A percentile compares a stretch with the other conserved stretches of the same genome.
phyloP scores from a whole-genome alignment of 1,140 invertebrate genomes.

The Eriosoma lanigerum region DNA sequence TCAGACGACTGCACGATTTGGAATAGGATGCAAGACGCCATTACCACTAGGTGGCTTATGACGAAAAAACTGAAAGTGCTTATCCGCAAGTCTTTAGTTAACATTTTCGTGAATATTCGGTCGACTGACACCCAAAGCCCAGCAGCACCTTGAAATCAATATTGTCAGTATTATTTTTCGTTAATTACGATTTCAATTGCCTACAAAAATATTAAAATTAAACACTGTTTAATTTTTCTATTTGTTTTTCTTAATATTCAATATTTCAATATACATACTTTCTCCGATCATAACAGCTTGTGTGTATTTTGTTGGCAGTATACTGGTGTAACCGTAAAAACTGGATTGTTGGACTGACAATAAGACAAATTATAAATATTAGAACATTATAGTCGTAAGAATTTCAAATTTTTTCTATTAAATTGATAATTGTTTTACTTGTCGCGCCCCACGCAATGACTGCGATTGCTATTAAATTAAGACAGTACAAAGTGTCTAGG shows the following conservation, averaged over 20 bases:
- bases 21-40: conserved; percentile 75
- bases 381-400: background rate
- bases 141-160: conserved; percentile 68
- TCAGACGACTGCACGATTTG: conserved; percentile 74
- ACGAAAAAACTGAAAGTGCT: conserved; percentile 86
- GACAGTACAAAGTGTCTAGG: conserved; percentile 71
- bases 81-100: conserved; percentile 70
- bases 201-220: background rate
- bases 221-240: background rate
- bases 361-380: conserved; percentile 52
- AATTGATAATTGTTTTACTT: conserved; percentile 60
- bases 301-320: conserved; percentile 84
- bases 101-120: conserved; percentile 77
- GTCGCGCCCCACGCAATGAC: conserved; percentile 86
- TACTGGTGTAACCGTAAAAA: conserved; percentile 91
- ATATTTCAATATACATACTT: conserved; percentile 63
- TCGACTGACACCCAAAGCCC: conserved; percentile 82
- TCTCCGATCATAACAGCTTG: conserved; percentile 93
- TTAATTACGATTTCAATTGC: background rate
- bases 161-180: background rate
- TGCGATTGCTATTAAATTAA: conserved; percentile 81
- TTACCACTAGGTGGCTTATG: conserved; percentile 73
- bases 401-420: conserved; percentile 11
- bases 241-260: background rate
- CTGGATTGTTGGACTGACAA: conserved; percentile 83